These are phyloP conservation scores for Dusona sp. DNA, from an alignment of 2,888 invertebrate genomes.

Conservation along the genomic window DNA sequence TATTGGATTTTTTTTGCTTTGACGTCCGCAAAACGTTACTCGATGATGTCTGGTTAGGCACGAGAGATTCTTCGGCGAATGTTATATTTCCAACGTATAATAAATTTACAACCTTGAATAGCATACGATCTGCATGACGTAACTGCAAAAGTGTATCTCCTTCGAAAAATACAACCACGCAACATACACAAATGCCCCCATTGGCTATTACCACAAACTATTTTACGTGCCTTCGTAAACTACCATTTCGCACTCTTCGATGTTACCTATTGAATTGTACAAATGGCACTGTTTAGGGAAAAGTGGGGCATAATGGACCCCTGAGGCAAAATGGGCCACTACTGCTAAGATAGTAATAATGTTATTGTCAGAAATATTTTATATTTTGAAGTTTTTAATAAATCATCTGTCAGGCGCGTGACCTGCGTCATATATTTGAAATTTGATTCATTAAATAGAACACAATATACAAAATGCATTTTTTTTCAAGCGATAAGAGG, in stretches of 20 bases:
- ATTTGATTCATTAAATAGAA: neutral
- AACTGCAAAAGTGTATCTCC: constrained; percentile 28
- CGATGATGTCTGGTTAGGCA: constrained; percentile 35
- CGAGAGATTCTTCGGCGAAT: constrained; percentile 14
- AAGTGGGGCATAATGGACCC: neutral
- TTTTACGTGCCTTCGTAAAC: constrained; percentile 31
- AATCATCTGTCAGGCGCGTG: neutral
- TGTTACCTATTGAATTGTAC: constrained; percentile 46
- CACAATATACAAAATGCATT: neutral
- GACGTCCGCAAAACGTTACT: constrained; percentile 4
- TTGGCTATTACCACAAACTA: constrained; percentile 34
- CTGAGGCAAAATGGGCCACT: neutral
- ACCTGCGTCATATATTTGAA: neutral
- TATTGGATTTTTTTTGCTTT: neutral
- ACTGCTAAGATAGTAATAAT: neutral
- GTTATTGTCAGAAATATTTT: neutral
- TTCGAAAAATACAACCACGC: constrained; percentile 33
- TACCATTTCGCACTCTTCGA: constrained; percentile 26
- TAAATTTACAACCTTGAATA: constrained; percentile 6
- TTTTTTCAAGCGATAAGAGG: neutral
- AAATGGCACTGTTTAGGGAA: neutral
- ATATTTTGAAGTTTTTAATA: neutral
- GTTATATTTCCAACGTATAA: neutral
- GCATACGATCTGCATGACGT: constrained; percentile 25
- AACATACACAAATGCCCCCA: constrained; percentile 19